These are phyloP conservation scores for Heteromormyrus szaboi DNA, from an alignment of 2,797 vertebrate species.

Conservation along the genomic window DNA sequence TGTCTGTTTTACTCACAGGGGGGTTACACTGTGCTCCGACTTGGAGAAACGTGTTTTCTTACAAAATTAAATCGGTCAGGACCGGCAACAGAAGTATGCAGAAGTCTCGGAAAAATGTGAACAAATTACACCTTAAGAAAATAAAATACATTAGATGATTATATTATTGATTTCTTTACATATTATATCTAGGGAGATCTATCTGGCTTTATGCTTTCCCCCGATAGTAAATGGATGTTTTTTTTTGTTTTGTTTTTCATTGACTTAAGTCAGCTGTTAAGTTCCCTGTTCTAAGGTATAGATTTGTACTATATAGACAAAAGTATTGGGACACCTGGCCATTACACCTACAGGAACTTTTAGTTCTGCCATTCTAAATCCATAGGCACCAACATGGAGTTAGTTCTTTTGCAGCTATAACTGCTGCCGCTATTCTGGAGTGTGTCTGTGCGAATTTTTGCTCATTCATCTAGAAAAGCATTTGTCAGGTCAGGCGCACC, in stretches of 20 bases:
- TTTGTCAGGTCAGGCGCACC: not conserved
- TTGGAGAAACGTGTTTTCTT: not conserved
- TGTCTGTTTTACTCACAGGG: constrained; percentile 18
- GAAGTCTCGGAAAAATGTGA: not conserved
- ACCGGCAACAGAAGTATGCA: not conserved
- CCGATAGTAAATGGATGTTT: not conserved
- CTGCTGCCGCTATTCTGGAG: not conserved
- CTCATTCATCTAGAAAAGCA: not conserved
- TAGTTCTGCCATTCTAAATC: not conserved
- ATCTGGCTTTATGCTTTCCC: not conserved
- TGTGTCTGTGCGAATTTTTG: not conserved
- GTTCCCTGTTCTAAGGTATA: not conserved
- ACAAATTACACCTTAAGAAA: not conserved
- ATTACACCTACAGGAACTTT: not conserved
- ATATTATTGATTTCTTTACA: constrained; percentile 2
- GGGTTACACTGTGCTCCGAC: not conserved
- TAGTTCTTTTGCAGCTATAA: not conserved
- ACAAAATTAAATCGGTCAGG: not conserved
- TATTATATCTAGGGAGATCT: not conserved
- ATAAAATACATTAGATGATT: not conserved
- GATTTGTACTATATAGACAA: not conserved
- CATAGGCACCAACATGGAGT: not conserved
- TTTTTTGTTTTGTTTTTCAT: not conserved
- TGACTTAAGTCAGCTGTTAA: not conserved
- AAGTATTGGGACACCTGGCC: not conserved